phyloP scores from a whole-genome alignment of 2,888 invertebrate species.

The Nycteola revayana region DNA sequence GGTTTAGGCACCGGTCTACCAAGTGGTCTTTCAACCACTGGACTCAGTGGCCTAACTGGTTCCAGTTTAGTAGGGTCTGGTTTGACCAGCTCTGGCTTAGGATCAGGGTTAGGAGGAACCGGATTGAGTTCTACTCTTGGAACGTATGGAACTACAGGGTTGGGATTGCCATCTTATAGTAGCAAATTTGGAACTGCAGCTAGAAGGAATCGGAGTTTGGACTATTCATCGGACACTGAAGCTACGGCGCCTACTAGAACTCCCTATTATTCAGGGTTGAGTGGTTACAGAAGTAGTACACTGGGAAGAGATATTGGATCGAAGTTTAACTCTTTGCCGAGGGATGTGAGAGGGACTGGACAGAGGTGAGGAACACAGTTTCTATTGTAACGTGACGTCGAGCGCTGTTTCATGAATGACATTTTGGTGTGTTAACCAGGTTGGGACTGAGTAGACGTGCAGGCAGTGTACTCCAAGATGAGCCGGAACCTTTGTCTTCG shows the following conservation, averaged over 20 bases:
- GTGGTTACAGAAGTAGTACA: conserved; percentile 74
- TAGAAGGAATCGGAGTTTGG: conserved; percentile 90
- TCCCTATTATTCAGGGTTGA: conserved; percentile 87
- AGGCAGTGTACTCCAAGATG: conserved; percentile 73
- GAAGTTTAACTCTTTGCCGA: conserved; percentile 88
- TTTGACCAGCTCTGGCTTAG: conserved; percentile 64
- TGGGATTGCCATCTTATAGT: conserved; percentile 70
- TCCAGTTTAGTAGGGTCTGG: conserved; percentile 50
- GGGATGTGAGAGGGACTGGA: conserved; percentile 84
- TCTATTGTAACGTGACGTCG: neutral
- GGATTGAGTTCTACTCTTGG: conserved; percentile 65
- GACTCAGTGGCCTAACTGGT: conserved; percentile 71
- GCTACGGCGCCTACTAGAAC: conserved; percentile 90
- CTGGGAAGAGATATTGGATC: conserved; percentile 83
- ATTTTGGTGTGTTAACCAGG: conserved; percentile 35
- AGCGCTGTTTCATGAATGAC: conserved; percentile 2
- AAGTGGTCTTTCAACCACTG: conserved; percentile 69
- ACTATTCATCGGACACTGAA: conserved; percentile 98
- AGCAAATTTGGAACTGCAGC: conserved; percentile 84
- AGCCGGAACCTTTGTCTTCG: conserved; percentile 73
- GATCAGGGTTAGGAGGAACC: conserved; percentile 61
- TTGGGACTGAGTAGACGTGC: conserved; percentile 68
- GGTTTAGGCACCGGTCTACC: conserved; percentile 54
- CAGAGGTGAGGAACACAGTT: conserved; percentile 68
- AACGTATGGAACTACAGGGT: conserved; percentile 67